Percentiles rank a stretch among this genome's conserved stretches.
Evolutionary conservation across 2,797 vertebrate genomes (phyloP).

Genomic region (Macroramphosus scolopax): DNA sequence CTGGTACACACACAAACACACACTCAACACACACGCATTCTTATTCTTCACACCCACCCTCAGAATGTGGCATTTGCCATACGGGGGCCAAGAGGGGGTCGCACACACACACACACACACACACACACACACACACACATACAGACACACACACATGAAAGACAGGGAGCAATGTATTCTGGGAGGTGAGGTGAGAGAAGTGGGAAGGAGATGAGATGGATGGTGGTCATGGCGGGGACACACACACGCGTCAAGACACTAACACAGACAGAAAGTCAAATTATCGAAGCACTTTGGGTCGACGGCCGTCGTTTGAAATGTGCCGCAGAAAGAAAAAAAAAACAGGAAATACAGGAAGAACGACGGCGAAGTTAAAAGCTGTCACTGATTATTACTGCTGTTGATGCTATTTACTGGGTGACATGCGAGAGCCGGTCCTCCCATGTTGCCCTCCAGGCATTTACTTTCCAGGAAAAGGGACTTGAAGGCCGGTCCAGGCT

Average conservation of each 20-base stretch:
- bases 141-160: slow-evolving; percentile 23
- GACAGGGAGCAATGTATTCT: slow-evolving; percentile 46
- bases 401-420: neutral
- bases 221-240: slow-evolving; percentile 25
- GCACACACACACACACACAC: slow-evolving; percentile 12
- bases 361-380: no score
- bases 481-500: slow-evolving; percentile 21
- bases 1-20: slow-evolving; percentile 9
- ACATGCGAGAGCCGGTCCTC: no score
- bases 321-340: no score
- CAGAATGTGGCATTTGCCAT: slow-evolving; percentile 65
- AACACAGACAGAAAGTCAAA: no score
- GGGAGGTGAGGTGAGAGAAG: slow-evolving; percentile 61
- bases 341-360: no score
- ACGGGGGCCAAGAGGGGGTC: slow-evolving; percentile 40
- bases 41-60: slow-evolving; percentile 56
- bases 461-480: slow-evolving; percentile 15
- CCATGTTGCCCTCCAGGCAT: slow-evolving; percentile 3
- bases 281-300: neutral
- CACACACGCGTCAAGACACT: neutral
- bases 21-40: slow-evolving; percentile 20
- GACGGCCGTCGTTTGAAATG: no score
- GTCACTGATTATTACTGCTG: neutral
- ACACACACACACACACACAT: slow-evolving; percentile 20
- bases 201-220: slow-evolving; percentile 40